These are phyloP conservation scores for Meleagris gallopavo DNA, from an alignment of 2,113 vertebrate species.

Conservation along the genomic window DNA sequence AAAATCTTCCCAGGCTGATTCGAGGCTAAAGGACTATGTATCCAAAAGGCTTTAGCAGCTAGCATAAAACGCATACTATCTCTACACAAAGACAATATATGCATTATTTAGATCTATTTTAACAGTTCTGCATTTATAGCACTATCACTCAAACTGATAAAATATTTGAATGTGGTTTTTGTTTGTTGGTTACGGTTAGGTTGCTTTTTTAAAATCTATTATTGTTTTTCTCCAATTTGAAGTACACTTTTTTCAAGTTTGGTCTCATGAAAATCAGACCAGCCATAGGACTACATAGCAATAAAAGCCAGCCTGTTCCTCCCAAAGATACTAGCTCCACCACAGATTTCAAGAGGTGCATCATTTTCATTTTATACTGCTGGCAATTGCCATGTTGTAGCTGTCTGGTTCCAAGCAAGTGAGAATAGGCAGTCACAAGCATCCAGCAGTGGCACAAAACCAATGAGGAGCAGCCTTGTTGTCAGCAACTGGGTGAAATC, in stretches of 20 bases:
- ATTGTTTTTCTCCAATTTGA: not conserved
- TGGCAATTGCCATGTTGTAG: conserved; percentile 44
- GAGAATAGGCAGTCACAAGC: conserved; percentile 63
- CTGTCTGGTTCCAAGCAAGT: conserved; percentile 52
- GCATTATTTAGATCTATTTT: not conserved
- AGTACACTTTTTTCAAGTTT: not conserved
- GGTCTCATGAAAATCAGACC: not conserved
- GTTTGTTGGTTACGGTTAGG: not conserved
- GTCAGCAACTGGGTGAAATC: conserved; percentile 67
- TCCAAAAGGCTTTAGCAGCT: not conserved
- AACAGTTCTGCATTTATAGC: not conserved
- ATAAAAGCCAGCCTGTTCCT: conserved; percentile 19
- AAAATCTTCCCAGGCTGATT: not conserved
- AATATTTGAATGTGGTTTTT: not conserved
- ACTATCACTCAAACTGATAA: not conserved
- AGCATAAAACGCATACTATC: not conserved
- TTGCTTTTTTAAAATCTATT: not conserved
- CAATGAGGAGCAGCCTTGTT: conserved; percentile 22
- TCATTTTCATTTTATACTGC: not conserved
- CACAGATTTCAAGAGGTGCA: not conserved
- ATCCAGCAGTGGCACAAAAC: conserved; percentile 23
- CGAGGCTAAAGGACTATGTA: not conserved
- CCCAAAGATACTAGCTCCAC: conserved; percentile 19
- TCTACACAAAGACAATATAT: not conserved
- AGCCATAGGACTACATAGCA: not conserved